Percentiles rank a stretch among this genome's conserved stretches.
Evolutionary conservation across 37 sponge, comb jelly and placozoan species (phyloP).

Genomic region (Aphrocallistes beatrix): DNA sequence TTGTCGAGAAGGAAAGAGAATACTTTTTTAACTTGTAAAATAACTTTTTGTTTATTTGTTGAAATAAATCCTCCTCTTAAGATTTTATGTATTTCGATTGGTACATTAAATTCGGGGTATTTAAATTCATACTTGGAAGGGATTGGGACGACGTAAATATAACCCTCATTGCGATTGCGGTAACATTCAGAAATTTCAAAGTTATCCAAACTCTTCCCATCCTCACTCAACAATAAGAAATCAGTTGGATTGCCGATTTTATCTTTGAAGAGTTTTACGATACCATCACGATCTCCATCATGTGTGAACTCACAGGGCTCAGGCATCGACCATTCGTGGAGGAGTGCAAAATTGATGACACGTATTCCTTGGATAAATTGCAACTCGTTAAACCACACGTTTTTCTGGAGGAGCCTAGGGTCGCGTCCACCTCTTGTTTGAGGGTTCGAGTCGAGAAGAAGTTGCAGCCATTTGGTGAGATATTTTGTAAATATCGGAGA

Average conservation of each 20-base stretch:
- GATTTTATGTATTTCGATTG: background rate
- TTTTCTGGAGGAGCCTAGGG: background rate
- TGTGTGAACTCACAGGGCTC: background rate
- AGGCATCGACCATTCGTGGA: background rate
- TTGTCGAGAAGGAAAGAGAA: background rate
- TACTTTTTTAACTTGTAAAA: background rate
- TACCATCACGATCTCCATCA: background rate
- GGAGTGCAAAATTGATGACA: background rate
- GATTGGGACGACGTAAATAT: background rate
- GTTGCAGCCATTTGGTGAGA: background rate
- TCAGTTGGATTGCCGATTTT: background rate
- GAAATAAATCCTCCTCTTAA: background rate
- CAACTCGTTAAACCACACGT: background rate
- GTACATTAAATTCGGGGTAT: background rate
- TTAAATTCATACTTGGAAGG: background rate
- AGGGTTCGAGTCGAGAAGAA: background rate
- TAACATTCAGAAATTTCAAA: background rate
- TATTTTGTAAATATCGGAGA: background rate
- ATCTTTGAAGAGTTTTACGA: background rate
- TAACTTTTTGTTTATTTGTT: background rate
- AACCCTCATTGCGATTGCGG: background rate
- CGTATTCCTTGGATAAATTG: background rate
- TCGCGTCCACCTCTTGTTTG: slow-evolving; percentile 4
- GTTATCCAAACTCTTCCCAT: background rate
- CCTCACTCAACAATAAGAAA: background rate